Base-by-base conservation (phyloP, 2,888 invertebrate species). In the Perizoma affinitatum region DNA sequence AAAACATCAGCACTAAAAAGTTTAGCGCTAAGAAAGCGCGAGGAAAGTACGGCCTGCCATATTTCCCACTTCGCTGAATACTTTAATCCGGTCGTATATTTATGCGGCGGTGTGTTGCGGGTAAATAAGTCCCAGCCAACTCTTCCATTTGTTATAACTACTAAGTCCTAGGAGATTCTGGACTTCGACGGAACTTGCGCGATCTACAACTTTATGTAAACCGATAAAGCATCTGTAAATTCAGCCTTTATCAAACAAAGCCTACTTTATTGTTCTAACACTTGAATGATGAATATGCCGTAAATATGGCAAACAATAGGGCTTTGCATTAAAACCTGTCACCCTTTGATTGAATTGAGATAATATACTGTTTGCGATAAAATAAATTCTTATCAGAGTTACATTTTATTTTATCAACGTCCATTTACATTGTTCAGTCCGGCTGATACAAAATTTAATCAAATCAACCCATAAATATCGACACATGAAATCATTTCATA, bases 81-180 rank as follows among this genome's bases (percentile, higher is more conserved):
- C 83, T 87, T 85, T 85, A 86, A 86, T 86, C 84, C 79, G 66
- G 72, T 71, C 72, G 71, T 80, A 78, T 86, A 83, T 86, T 87
- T 86, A 87, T 83, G 79, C 76, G 74, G 78, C 74, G 74, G 79
- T 71, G 79, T 71, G 73, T 74, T 74, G 74, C 78, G 77, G 75
- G 79, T 82, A 85, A 86, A 88, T 85, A 88, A 86, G 79, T 77
- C 77, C 71, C 68, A 71, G 73, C 73, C 70, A 84, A 83, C 81
- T 86, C 81, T 79, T 75, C 81, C 85, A 85, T 87, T 86, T 83
- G 83, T 87, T 88, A 84, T 82, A 84, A 83, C 80, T 78, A 78
- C 78, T 79, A 82, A 88, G 84, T 84, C 83, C 69, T 73, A 38
- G 55, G 66, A 74, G 78, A 77, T 76, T 73, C 74, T 75, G 70